Conservation (phyloP, 2,797 vertebrate genomes). For the Myotis vivesi region DNA sequence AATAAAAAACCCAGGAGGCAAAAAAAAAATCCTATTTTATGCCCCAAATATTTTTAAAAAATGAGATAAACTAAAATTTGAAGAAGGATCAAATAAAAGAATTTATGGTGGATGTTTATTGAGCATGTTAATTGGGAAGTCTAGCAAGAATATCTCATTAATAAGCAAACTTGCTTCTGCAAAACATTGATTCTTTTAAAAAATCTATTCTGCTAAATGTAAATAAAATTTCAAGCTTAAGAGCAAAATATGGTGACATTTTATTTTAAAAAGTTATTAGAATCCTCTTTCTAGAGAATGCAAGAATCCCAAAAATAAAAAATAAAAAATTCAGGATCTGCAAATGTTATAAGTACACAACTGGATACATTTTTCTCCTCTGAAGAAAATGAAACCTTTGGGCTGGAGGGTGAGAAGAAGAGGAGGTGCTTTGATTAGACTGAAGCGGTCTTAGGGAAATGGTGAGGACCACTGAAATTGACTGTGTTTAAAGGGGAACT, state of each 20-base stretch:
- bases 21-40: not conserved
- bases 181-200: not conserved
- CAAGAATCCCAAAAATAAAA: not conserved
- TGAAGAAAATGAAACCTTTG: not conserved
- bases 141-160: not conserved
- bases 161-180: not conserved
- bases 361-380: conserved; percentile 7
- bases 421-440: not conserved
- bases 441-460: not conserved
- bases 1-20: not conserved
- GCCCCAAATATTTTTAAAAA: not conserved
- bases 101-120: not conserved
- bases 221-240: not conserved
- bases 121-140: not conserved
- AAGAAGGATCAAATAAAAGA: not conserved
- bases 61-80: not conserved
- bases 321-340: not conserved
- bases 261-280: not conserved
- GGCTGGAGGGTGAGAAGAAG: not conserved
- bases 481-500: not conserved
- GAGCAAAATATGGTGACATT: not conserved
- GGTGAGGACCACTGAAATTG: not conserved
- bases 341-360: not conserved
- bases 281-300: conserved; percentile 17
- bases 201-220: not conserved